These are phyloP conservation scores for Dicentrarchus labrax DNA, from an alignment of 2,113 vertebrate species.

Conservation along the genomic window DNA sequence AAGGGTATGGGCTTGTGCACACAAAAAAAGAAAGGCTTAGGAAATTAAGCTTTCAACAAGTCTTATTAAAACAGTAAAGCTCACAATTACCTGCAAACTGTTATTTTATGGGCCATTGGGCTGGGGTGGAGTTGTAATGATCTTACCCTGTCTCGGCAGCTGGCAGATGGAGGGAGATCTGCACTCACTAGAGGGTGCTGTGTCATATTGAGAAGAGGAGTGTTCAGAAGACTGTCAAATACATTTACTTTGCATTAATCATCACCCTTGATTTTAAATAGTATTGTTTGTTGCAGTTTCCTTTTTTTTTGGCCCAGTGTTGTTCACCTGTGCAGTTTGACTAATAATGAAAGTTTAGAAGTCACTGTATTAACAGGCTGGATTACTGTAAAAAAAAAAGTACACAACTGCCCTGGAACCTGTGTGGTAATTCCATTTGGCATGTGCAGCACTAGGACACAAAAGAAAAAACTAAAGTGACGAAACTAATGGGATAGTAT, in stretches of 20 bases:
- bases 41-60: not conserved
- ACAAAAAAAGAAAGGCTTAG: not conserved
- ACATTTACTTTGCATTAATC: not conserved
- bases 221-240: not conserved
- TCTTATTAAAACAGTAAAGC: not conserved
- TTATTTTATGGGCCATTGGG: not conserved
- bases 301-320: not conserved
- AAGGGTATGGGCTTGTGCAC: not conserved
- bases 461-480: no score
- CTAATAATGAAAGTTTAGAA: not conserved
- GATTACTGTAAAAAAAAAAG: not conserved
- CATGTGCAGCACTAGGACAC: no score
- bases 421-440: no score
- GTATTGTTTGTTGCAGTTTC: not conserved
- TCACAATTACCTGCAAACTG: not conserved
- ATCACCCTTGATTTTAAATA: not conserved
- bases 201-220: not conserved
- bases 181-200: constrained; percentile 27
- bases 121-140: not conserved
- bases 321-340: not conserved
- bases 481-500: no score
- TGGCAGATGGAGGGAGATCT: not conserved
- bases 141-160: not conserved
- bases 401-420: no score
- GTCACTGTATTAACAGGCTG: not conserved